Percentiles rank a stretch among this genome's conserved stretches.
Evolutionary conservation across 2,888 invertebrate species (phyloP).

Genomic region (Latrodectus hesperus): DNA sequence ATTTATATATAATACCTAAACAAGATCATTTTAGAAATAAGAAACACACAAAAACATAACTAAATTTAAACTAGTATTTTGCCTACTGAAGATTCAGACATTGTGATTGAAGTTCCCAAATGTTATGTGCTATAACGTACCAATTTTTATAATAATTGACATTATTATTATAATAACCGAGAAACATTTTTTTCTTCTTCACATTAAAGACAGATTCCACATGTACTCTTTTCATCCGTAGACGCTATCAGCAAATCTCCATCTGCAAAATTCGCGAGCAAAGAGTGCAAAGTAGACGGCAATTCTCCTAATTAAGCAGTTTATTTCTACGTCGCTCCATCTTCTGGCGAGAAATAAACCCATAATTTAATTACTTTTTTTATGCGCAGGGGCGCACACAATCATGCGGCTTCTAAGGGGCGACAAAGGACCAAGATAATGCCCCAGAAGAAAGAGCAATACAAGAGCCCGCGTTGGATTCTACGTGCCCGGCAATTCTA

Average conservation of each 20-base stretch:
- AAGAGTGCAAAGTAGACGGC: slow-evolving; percentile 43
- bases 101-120: no score
- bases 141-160: no score
- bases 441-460: not conserved
- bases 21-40: no score
- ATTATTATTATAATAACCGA: no score
- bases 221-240: slow-evolving; percentile 12
- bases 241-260: not conserved
- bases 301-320: slow-evolving; percentile 63
- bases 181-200: no score
- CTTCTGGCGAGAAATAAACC: slow-evolving; percentile 35
- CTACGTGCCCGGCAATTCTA: slow-evolving; percentile 38
- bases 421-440: slow-evolving; percentile 64
- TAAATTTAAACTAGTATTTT: no score
- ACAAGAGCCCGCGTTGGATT: not conserved
- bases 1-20: no score
- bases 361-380: slow-evolving; percentile 68
- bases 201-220: not conserved
- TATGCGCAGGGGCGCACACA: slow-evolving; percentile 17
- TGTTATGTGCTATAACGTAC: no score
- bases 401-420: slow-evolving; percentile 9
- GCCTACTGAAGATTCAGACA: no score
- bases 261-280: slow-evolving; percentile 13
- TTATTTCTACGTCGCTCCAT: slow-evolving; percentile 22
- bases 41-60: no score